phyloP scores from a whole-genome alignment of 2,797 vertebrate genomes.

The Sarcophilus harrisii region DNA sequence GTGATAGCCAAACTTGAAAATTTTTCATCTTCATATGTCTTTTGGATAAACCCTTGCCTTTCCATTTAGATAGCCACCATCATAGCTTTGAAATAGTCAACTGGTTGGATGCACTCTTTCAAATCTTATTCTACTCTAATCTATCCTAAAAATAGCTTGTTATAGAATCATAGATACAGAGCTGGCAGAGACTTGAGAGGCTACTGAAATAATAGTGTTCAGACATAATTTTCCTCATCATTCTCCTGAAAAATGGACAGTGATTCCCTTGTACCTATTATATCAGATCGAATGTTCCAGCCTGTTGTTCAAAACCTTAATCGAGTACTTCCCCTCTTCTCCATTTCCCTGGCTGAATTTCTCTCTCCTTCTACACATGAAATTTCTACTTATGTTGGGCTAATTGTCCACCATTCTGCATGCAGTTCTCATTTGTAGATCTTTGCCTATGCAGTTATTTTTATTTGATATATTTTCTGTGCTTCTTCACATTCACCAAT shows the following conservation, averaged over 20 bases:
- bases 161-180: not conserved
- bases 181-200: not conserved
- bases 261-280: not conserved
- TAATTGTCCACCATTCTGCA: not conserved
- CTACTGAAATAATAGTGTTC: not conserved
- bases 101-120: not conserved
- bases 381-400: not conserved
- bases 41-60: slow-evolving; percentile 19
- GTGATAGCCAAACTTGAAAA: not conserved
- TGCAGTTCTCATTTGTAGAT: not conserved
- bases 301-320: not conserved
- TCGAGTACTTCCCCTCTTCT: not conserved
- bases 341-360: not conserved
- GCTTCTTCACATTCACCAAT: not conserved
- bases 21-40: slow-evolving; percentile 19
- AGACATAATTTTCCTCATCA: not conserved
- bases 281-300: not conserved
- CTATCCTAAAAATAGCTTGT: not conserved
- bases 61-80: not conserved
- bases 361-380: not conserved
- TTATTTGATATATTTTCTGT: not conserved
- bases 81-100: not conserved
- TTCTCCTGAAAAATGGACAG: not conserved
- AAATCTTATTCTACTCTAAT: slow-evolving; percentile 20
- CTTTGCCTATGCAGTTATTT: not conserved